Base-by-base conservation (phyloP, 2,888 invertebrate species). In the Apodemia duryi region DNA sequence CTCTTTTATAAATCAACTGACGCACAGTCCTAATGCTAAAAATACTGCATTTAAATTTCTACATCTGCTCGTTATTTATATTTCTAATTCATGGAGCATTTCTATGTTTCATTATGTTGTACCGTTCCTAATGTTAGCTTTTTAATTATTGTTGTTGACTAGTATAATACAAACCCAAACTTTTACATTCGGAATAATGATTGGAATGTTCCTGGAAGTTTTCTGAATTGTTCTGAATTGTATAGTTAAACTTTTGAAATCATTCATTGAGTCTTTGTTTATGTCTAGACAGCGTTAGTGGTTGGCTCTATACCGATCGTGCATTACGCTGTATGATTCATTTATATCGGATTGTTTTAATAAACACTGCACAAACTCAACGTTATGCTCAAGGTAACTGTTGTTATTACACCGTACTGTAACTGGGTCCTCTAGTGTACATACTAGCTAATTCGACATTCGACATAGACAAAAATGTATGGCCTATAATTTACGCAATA, bases 1-100 rank as follows among this genome's bases (percentile, higher is more conserved):
- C 77, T 77, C 71, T 78, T 78, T 79, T 84, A 84, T 83, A 83
- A 83, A 86, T 84, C 80, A 84, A 80, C 75, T 83, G 81, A 83
- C 82, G 82, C 80, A 81, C 76, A 73, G 72, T 74, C 70, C 75
- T 68, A 71, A 70, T 68, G 72, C 75, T 77, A 77, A 77, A 80
- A 78, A 80, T 80, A 79, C 71, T 66, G 67, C 69, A 73, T 73
- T 71, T 75, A 70, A 69, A 71, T 67, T 72, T 72, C 67, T 68
- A 68, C 69, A 69, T 69, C 69, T 69, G 69, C 67, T 69, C 67
- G 69, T 72, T 70, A 68, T 71, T 67, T 70, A 76, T 71, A 71
- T 72, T 72, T 71, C 68, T 72, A 73, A 69, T 70, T 72, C 69
- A 70, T 69, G 63, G 68, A 69, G 67, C 70, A 67, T 69, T 73